Evolutionary conservation across 1,140 invertebrate genomes (phyloP).

Genomic region (Pemphigus obesinymphae): DNA sequence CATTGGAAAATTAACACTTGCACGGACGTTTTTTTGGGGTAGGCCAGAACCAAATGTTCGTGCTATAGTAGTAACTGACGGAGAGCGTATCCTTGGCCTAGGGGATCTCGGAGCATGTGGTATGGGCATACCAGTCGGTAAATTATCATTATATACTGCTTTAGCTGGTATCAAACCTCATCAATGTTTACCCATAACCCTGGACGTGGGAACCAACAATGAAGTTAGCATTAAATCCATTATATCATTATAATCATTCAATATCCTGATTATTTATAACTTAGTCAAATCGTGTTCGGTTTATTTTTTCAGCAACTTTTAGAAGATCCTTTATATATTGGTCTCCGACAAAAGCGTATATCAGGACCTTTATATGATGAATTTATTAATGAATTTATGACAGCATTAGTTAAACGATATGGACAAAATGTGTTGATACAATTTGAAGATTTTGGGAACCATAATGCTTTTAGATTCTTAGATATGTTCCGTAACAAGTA

Average conservation of each 20-base stretch:
- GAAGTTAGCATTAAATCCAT: constrained; percentile 53
- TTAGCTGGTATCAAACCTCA: constrained; percentile 90
- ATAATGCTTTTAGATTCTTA: constrained; percentile 86
- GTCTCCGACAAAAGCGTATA: constrained; percentile 78
- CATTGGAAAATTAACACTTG: neutral
- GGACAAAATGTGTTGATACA: constrained; percentile 83
- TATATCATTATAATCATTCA: neutral
- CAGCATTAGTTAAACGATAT: constrained; percentile 85
- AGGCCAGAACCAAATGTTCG: constrained; percentile 90
- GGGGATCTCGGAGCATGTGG: constrained; percentile 92
- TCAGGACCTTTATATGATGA: constrained; percentile 87
- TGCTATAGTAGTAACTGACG: constrained; percentile 92
- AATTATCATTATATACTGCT: constrained; percentile 87
- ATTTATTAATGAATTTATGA: constrained; percentile 97
- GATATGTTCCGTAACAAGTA: constrained; percentile 81
- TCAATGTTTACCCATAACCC: constrained; percentile 82
- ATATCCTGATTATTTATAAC: neutral
- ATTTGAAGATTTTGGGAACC: constrained; percentile 95
- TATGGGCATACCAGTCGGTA: constrained; percentile 94
- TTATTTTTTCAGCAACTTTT: constrained; percentile 62
- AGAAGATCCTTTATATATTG: constrained; percentile 93
- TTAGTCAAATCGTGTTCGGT: neutral
- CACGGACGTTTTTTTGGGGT: constrained; percentile 46
- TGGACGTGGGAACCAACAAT: constrained; percentile 92
- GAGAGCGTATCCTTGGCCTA: constrained; percentile 87